Base-by-base conservation (phyloP, 2,888 invertebrate species). In the Diarsia rubi region DNA sequence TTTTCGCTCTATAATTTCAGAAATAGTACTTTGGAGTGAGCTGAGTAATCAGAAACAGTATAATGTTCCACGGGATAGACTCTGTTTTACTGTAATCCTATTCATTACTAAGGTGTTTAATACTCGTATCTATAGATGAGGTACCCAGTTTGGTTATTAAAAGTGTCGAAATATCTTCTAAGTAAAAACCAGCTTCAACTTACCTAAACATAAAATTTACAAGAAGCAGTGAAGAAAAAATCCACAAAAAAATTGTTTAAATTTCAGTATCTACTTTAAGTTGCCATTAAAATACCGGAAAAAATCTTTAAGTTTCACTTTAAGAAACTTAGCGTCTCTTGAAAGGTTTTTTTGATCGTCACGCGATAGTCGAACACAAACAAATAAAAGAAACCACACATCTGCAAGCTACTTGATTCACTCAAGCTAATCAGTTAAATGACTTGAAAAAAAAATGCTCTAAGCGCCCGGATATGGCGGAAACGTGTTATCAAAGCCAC, bases 401-500 rank as follows among this genome's bases (percentile, higher is more conserved):
- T 86, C 81, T 86, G 86, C 73, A 64, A 83, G 68, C 82, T 77
- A 81, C 84, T 90, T 84, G 87, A 89, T 88, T 85, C 82, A 84
- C 84, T 88, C 86, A 86, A 90, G 84, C 86, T 90, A 91, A 91
- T 92, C 90, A 88, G 81, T 75, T 79, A 79, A 76, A 74, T 85
- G 86, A 81, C 84, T 88, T 81, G 85, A 91, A 93, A 92, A 91
- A 91, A 92, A 91, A 88, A 77, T 80, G 73, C 81, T 84, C 83
- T 86, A 88, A 87, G 83, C 85, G 86, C 83, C 90, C 90, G 91
- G 90, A 91, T 91, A 90, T 89, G 83, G 88, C 90, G 94, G 93
- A 94, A 93, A 90, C 90, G 86, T 90, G 91, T 91, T 92, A 93
- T 90, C 92, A 92, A 88, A 79, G 81, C 91, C 91, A 92, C 92